A percentile compares a stretch with the other conserved stretches of the same genome.
Conservation (phyloP, 2,113 vertebrate species). For the Cyprinodon variegatus region DNA sequence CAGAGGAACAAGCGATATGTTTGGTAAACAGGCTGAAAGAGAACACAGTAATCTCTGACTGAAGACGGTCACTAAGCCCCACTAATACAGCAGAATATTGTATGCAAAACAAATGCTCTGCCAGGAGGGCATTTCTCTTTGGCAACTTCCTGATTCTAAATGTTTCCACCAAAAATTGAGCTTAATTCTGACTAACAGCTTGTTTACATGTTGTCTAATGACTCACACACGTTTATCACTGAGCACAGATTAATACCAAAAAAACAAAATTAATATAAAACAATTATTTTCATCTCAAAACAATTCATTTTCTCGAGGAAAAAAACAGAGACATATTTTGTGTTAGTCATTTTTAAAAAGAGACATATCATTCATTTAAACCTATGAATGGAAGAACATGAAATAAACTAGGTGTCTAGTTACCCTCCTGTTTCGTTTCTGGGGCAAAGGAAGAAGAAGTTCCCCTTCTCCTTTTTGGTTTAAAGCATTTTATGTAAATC, state of each 20-base stretch:
- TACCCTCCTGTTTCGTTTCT: conserved; percentile 22
- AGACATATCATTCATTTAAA: conserved; percentile 13
- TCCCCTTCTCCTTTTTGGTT: conserved; percentile 24
- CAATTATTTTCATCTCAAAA: not conserved
- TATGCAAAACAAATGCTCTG: not conserved
- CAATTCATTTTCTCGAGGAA: not conserved
- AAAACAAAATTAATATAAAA: not conserved
- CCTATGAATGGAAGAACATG: not conserved
- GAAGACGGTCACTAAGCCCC: not conserved
- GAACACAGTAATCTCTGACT: not conserved
- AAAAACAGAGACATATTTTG: not conserved
- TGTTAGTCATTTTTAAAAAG: not conserved
- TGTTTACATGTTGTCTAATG: not conserved
- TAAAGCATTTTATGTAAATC: conserved; percentile 42
- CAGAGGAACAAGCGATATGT: not conserved
- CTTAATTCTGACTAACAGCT: not conserved
- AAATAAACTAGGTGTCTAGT: conserved; percentile 33
- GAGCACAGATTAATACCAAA: not conserved
- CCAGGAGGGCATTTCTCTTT: not conserved
- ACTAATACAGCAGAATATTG: not conserved
- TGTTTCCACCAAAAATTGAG: not conserved
- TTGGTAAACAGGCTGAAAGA: not conserved
- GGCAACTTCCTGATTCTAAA: not conserved
- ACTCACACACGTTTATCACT: not conserved
- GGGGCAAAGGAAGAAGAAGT: conserved; percentile 16